Percentiles rank a stretch among this genome's conserved stretches.
Evolutionary conservation across 37 sponge, comb jelly and placozoan genomes (phyloP).

Genomic region (Eunapius fragilis): DNA sequence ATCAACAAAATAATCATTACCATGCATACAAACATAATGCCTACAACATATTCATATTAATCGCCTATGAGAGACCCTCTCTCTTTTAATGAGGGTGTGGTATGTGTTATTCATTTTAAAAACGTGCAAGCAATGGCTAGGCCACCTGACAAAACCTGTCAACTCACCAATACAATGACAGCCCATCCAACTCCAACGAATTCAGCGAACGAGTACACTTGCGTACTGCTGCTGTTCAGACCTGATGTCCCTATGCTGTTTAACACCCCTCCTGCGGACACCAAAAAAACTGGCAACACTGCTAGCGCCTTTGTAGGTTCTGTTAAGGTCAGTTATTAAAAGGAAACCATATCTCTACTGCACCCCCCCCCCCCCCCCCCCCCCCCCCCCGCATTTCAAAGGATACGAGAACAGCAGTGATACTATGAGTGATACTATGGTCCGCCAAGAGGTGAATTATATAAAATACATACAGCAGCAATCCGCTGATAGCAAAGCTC

Average conservation of each 20-base stretch:
- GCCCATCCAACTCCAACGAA: background rate
- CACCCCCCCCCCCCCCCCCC: too few species aligned
- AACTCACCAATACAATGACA: background rate
- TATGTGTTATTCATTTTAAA: too few species aligned
- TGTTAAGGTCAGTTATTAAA: background rate
- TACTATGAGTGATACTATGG: background rate
- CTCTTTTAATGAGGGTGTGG: too few species aligned
- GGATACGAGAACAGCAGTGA: background rate
- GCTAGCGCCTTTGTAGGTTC: background rate
- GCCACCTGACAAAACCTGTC: background rate
- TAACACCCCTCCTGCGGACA: background rate
- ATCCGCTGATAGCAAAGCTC: background rate
- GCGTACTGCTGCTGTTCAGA: background rate
- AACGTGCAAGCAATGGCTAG: too few species aligned
- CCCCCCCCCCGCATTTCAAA: background rate
- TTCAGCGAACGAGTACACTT: background rate
- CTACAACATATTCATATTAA: too few species aligned
- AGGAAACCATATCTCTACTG: too few species aligned
- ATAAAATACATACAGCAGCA: background rate
- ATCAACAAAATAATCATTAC: too few species aligned
- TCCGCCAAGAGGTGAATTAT: background rate
- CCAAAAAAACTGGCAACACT: background rate
- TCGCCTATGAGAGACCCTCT: too few species aligned
- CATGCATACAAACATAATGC: too few species aligned
- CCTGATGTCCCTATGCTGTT: background rate